These are phyloP conservation scores for Enteromius radiatus DNA, from an alignment of 2,797 vertebrate species.

Conservation along the genomic window DNA sequence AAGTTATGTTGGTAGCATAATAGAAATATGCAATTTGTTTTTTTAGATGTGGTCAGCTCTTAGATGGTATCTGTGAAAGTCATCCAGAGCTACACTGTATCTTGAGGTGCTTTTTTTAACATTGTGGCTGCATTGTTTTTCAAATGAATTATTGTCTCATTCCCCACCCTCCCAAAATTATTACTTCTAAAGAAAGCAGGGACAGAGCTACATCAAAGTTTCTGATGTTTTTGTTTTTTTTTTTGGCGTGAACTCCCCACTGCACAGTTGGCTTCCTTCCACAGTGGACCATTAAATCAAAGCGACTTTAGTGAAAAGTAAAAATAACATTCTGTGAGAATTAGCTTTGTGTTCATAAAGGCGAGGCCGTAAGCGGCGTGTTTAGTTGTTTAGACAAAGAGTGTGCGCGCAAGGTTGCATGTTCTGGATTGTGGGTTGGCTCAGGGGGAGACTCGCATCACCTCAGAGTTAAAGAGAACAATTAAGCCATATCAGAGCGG, in stretches of 20 bases:
- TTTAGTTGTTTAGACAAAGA: slow-evolving; percentile 20
- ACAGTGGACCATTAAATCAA: slow-evolving; percentile 40
- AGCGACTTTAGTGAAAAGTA: slow-evolving; percentile 11
- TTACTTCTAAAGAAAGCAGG: slow-evolving; percentile 44
- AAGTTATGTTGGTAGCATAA: slow-evolving; percentile 20
- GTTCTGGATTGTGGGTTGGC: slow-evolving; percentile 35
- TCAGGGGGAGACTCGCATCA: slow-evolving; percentile 61
- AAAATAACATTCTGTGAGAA: slow-evolving; percentile 39
- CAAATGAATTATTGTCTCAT: slow-evolving; percentile 19
- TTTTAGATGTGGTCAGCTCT: background rate
- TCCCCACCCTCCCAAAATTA: slow-evolving; percentile 41
- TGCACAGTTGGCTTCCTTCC: slow-evolving; percentile 36
- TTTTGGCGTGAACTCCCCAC: slow-evolving; percentile 1
- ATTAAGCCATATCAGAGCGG: slow-evolving; percentile 76
- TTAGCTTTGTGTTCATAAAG: slow-evolving; percentile 30
- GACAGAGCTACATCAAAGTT: slow-evolving; percentile 47
- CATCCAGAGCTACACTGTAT: background rate
- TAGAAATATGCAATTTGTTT: slow-evolving; percentile 2
- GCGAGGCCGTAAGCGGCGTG: background rate
- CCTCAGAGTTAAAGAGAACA: slow-evolving; percentile 73
- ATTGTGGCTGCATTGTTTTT: slow-evolving; percentile 15
- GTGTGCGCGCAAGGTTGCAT: background rate
- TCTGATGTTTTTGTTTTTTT: slow-evolving; percentile 41
- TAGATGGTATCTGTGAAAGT: slow-evolving; percentile 19
- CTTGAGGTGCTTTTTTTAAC: slow-evolving; percentile 13